phyloP scores from a whole-genome alignment of 2,888 invertebrate species.

The Drosophila monieri region DNA sequence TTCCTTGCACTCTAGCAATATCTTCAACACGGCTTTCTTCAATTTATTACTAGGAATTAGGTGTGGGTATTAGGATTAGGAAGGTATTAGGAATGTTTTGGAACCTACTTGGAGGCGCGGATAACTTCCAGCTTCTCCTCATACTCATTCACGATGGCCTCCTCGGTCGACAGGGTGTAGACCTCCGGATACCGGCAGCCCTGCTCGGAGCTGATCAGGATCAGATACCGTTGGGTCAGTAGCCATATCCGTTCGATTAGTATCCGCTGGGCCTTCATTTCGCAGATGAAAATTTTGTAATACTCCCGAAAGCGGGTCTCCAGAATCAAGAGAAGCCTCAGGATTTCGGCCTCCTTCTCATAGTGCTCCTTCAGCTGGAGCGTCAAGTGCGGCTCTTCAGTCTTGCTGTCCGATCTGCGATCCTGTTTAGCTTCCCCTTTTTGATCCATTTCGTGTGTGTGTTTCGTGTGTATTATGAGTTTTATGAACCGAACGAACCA shows the following conservation, averaged over 20 bases:
- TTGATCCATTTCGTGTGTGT: slow-evolving; percentile 30
- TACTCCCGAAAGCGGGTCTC: slow-evolving; percentile 62
- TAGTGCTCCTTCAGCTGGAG: slow-evolving; percentile 55
- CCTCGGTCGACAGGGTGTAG: slow-evolving; percentile 73
- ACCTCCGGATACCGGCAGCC: slow-evolving; percentile 75
- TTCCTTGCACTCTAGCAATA: slow-evolving; percentile 53
- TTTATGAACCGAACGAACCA: slow-evolving; percentile 10
- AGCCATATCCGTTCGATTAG: slow-evolving; percentile 74
- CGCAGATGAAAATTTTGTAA: slow-evolving; percentile 57
- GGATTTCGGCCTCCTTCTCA: slow-evolving; percentile 60
- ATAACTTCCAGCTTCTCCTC: slow-evolving; percentile 70
- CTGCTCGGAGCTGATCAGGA: slow-evolving; percentile 68
- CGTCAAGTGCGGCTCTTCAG: slow-evolving; percentile 59
- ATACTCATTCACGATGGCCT: slow-evolving; percentile 73
- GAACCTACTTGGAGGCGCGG: slow-evolving; percentile 66
- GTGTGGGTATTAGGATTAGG: neutral
- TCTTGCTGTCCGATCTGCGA: neutral
- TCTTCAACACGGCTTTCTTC: slow-evolving; percentile 39
- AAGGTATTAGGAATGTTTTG: no score
- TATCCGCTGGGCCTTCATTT: slow-evolving; percentile 67
- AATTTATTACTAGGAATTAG: slow-evolving; percentile 51
- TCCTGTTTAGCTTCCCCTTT: neutral
- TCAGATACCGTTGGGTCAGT: slow-evolving; percentile 77
- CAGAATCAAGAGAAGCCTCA: slow-evolving; percentile 61
- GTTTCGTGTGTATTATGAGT: slow-evolving; percentile 12